These are phyloP conservation scores for Phortica variegata DNA, from an alignment of 1,140 invertebrate genomes.

Conservation along the genomic window DNA sequence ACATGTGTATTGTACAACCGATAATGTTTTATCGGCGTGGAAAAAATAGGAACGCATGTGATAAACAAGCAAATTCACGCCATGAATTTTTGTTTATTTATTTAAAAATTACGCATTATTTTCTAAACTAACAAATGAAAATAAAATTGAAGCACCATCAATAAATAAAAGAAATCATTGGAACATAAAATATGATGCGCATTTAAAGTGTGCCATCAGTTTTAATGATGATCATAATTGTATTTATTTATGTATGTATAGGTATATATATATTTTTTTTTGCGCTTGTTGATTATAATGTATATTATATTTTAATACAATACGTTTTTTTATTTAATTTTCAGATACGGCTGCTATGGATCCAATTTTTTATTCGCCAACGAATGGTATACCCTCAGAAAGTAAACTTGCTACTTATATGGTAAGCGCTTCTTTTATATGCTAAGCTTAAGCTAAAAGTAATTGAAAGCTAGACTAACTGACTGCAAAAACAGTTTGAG, in stretches of 20 bases:
- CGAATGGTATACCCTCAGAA: slow-evolving; percentile 78
- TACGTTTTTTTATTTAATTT: slow-evolving; percentile 7
- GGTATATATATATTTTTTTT: slow-evolving; percentile 28
- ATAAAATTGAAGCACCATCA: too few species aligned
- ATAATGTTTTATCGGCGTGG: too few species aligned
- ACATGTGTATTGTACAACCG: too few species aligned
- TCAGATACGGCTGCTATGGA: slow-evolving; percentile 59
- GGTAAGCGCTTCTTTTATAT: slow-evolving; percentile 59
- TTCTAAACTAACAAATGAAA: too few species aligned
- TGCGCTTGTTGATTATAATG: slow-evolving; percentile 4
- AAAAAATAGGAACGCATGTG: too few species aligned
- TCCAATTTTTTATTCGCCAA: slow-evolving; percentile 62
- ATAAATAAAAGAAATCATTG: too few species aligned
- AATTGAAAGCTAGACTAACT: slow-evolving; percentile 6
- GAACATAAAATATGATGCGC: too few species aligned
- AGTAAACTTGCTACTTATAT: slow-evolving; percentile 84
- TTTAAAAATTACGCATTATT: too few species aligned
- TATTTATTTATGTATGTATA: slow-evolving; percentile 1
- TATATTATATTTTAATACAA: not conserved
- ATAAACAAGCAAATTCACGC: too few species aligned
- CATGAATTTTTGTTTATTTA: too few species aligned
- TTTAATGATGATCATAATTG: too few species aligned
- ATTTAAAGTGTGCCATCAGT: too few species aligned
- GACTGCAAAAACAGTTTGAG: not conserved
- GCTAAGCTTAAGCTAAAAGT: slow-evolving; percentile 4